Evolutionary conservation across 2,888 invertebrate genomes (phyloP).

Genomic region (Alitta virens): DNA sequence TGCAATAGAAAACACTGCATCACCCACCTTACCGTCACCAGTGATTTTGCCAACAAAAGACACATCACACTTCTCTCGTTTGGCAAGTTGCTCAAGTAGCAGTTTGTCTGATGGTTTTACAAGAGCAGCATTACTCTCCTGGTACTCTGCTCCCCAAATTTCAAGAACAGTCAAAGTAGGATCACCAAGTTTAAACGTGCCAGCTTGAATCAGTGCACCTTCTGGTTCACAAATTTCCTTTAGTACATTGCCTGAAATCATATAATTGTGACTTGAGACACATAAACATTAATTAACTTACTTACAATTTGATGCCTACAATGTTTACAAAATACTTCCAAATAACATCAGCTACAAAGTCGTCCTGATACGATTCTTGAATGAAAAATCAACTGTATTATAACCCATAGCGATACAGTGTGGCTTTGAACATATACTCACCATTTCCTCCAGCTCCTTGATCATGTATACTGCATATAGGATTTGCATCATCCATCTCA

Average conservation of each 20-base stretch:
- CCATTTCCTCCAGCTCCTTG: conserved; percentile 94
- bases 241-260: conserved; percentile 76
- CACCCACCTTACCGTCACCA: conserved; percentile 70
- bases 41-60: conserved; percentile 91
- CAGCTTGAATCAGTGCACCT: conserved; percentile 86
- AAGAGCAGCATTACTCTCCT: conserved; percentile 89
- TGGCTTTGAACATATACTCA: conserved; percentile 23
- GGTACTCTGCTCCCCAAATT: conserved; percentile 98
- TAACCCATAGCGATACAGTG: too few species aligned
- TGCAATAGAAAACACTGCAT: too few species aligned
- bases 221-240: conserved; percentile 94
- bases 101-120: conserved; percentile 67
- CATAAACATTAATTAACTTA: too few species aligned
- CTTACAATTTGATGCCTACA: too few species aligned
- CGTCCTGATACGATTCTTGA: too few species aligned
- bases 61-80: conserved; percentile 87
- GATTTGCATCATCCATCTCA: conserved; percentile 74
- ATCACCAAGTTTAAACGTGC: conserved; percentile 81
- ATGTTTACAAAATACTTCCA: neutral
- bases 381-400: too few species aligned
- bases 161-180: conserved; percentile 90
- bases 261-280: neutral
- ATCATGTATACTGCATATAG: conserved; percentile 93
- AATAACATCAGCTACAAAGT: too few species aligned
- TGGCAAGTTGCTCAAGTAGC: conserved; percentile 71